Evolutionary conservation across 2,888 invertebrate genomes (phyloP), one percentile per base, ranked within the genome.

Genomic region (Toxonevra muliebris): DNA sequence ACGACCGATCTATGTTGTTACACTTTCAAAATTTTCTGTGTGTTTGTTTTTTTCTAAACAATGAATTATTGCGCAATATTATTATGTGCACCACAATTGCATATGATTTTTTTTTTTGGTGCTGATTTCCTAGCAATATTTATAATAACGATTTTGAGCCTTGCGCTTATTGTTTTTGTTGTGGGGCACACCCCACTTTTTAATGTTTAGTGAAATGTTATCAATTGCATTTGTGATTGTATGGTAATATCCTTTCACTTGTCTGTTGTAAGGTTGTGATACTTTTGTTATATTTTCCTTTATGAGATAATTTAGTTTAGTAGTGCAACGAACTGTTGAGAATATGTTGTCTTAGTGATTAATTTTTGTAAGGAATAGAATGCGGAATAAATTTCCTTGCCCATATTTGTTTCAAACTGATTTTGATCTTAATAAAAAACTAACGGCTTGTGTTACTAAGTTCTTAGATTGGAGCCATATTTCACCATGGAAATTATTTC

Each of bases 201-300:
- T 40, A 15, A n/a, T n/a, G n/a, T 58, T 40, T 17, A 57, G 20
- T 30, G 30, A 30, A 30, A 30, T 30, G 30, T 30, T 30, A 30
- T 30, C 30, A 59, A 43, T 43, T 43, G 19, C 19, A 13, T 42
- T 9, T 17, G 42, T 59, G 40, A 59, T 59, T 61, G 52, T 45
- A 61, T 52, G 10, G 61, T 41, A 61, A 52, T 53, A 41, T n/a
- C 52, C 61, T 61, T 61, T 53, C 61, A 61, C 53, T 52, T 52
- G 17, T 45, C 13, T n/a, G 15, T 40, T 11, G n/a, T 17, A n/a
- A 52, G 52, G 10, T 15, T n/a, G 19, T 52, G 19, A 50, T 50
- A 13, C 9, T 50, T 12, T 50, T 17, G 11, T 52, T 1, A n/a
- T n/a, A n/a, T 52, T 52, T 52, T 13, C 10, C 19, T n/a, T 52